A percentile compares a stretch with the other conserved stretches of the same genome.
These are phyloP conservation scores for Agapostemon virescens DNA, from an alignment of 2,888 invertebrate genomes.

Conservation along the genomic window DNA sequence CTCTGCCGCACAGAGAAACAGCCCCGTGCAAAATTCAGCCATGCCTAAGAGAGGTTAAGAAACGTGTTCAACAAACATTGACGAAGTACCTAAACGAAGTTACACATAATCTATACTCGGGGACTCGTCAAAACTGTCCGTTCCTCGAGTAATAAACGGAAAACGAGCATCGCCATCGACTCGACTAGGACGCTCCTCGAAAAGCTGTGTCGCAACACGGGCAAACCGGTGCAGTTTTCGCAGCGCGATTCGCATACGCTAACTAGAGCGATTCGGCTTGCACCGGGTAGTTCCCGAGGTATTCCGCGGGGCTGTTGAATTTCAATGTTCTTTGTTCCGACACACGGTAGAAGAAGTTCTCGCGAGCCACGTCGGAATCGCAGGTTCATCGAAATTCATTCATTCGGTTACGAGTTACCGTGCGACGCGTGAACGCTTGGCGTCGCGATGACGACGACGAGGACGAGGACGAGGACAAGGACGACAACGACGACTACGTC, in stretches of 20 bases:
- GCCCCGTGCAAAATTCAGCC: too few species aligned
- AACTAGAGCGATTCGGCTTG: background rate
- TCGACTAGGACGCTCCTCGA: background rate
- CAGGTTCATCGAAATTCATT: constrained; percentile 46
- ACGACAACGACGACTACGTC: background rate
- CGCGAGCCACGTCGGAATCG: background rate
- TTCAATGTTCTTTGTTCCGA: constrained; percentile 33
- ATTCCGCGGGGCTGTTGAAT: constrained; percentile 24
- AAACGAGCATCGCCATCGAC: background rate
- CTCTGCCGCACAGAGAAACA: too few species aligned
- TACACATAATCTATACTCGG: too few species aligned
- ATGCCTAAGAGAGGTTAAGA: too few species aligned
- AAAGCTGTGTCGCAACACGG: background rate
- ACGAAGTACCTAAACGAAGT: background rate
- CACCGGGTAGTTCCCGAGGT: background rate
- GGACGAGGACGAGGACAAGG: background rate
- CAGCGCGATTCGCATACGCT: background rate
- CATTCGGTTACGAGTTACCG: constrained; percentile 22
- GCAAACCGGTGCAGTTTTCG: background rate
- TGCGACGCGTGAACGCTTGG: background rate
- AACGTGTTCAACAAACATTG: background rate
- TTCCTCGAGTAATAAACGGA: background rate
- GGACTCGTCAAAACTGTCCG: background rate
- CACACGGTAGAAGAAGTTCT: constrained; percentile 30
- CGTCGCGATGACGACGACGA: background rate